phyloP scores from a whole-genome alignment of 2,797 vertebrate genomes.

The Lindbergichthys nudifrons region DNA sequence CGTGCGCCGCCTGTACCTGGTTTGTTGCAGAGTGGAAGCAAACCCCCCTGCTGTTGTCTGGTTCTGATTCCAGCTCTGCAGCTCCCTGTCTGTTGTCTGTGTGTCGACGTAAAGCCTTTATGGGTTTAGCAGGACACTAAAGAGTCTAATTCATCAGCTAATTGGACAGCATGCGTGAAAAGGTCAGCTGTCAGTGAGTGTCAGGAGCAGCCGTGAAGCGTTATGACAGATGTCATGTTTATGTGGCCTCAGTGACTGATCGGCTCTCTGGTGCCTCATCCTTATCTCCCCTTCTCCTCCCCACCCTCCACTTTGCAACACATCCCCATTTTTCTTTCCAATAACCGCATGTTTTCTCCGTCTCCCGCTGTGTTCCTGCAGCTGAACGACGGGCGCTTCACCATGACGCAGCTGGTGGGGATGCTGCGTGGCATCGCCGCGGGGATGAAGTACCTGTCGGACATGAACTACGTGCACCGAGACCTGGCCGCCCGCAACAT shows the following conservation, averaged over 20 bases:
- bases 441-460: slow-evolving; percentile 98
- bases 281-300: slow-evolving; percentile 26
- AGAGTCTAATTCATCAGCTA: slow-evolving; percentile 77
- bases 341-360: slow-evolving; percentile 13
- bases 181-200: slow-evolving; percentile 74
- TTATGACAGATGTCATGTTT: slow-evolving; percentile 76
- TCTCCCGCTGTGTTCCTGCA: slow-evolving; percentile 60
- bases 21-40: slow-evolving; percentile 11
- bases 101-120: slow-evolving; percentile 40
- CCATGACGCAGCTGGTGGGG: slow-evolving; percentile 97
- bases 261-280: slow-evolving; percentile 20
- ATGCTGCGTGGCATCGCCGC: slow-evolving; percentile 96
- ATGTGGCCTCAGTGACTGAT: slow-evolving; percentile 63
- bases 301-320: slow-evolving; percentile 9
- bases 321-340: slow-evolving; percentile 5
- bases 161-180: slow-evolving; percentile 73
- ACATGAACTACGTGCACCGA: slow-evolving; percentile 98
- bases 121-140: slow-evolving; percentile 51
- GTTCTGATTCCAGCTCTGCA: slow-evolving; percentile 27
- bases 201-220: slow-evolving; percentile 59
- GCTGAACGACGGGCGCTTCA: slow-evolving; percentile 98
- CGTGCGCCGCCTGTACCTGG: slow-evolving; percentile 21
- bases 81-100: slow-evolving; percentile 29
- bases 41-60: slow-evolving; percentile 38
- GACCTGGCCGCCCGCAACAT: slow-evolving; percentile 98